phyloP scores from a whole-genome alignment of 2,888 invertebrate species.

The Corbicula japonica region DNA sequence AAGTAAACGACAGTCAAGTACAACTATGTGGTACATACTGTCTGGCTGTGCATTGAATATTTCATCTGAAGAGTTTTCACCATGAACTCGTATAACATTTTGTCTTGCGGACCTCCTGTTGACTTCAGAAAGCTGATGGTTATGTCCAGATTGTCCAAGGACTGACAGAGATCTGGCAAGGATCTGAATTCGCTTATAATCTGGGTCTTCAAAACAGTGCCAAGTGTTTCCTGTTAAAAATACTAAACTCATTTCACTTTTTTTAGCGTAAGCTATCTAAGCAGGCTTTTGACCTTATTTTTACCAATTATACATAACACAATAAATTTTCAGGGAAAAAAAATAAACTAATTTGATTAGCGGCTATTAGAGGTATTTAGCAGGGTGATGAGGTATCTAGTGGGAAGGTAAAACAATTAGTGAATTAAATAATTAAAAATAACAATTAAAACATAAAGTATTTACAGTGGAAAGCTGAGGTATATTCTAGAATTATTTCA shows the following conservation, averaged over 20 bases:
- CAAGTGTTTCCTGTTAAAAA: not conserved
- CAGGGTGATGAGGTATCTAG: too few relatives aligned
- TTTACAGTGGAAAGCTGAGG: too few relatives aligned
- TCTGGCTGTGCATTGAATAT: conserved; percentile 56
- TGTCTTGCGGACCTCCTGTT: conserved; percentile 58
- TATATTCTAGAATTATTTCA: too few relatives aligned
- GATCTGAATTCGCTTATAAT: conserved; percentile 59
- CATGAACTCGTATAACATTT: conserved; percentile 72
- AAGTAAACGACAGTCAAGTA: not conserved
- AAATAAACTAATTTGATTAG: too few relatives aligned
- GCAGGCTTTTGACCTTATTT: too few relatives aligned
- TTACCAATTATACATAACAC: too few relatives aligned
- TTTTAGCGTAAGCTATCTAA: too few relatives aligned
- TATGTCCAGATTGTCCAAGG: conserved; percentile 69
- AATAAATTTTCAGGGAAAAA: too few relatives aligned
- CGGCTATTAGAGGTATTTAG: too few relatives aligned
- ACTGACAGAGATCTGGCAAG: conserved; percentile 64
- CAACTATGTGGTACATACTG: conserved; percentile 36
- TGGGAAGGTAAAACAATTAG: too few relatives aligned
- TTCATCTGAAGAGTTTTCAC: conserved; percentile 72
- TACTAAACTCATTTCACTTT: not conserved
- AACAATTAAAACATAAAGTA: too few relatives aligned
- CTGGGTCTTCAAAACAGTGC: conserved; percentile 51
- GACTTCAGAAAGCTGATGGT: conserved; percentile 69
- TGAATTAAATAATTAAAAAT: too few relatives aligned